Percentiles rank a stretch among this genome's conserved stretches.
These are phyloP conservation scores for Solenodon paradoxus DNA, from an alignment of 2,113 vertebrate species.

Conservation along the genomic window DNA sequence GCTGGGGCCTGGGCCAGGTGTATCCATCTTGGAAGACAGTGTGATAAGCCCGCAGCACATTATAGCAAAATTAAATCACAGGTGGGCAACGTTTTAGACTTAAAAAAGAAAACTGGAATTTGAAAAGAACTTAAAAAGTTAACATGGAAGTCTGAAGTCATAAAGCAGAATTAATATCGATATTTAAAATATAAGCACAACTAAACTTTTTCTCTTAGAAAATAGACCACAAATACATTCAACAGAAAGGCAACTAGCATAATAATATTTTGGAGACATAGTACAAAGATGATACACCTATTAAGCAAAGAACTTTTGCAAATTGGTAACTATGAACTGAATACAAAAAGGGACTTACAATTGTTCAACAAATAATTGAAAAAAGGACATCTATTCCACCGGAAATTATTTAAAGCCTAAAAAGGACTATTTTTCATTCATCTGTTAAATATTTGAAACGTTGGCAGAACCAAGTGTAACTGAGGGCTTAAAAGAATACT, in stretches of 20 bases:
- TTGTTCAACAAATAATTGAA: neutral
- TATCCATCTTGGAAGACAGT: too few species aligned
- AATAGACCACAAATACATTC: neutral
- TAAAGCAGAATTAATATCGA: neutral
- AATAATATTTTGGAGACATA: neutral
- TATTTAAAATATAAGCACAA: neutral
- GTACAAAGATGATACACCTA: neutral
- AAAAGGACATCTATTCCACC: neutral
- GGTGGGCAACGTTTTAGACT: neutral
- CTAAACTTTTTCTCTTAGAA: neutral
- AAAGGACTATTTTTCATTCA: neutral
- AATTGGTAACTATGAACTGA: neutral
- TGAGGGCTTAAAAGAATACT: neutral
- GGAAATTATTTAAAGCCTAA: neutral
- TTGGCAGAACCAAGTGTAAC: neutral
- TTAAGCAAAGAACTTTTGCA: neutral
- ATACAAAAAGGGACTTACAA: neutral
- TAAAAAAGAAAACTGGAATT: neutral
- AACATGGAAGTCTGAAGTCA: neutral
- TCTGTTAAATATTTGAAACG: neutral
- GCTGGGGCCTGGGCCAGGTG: neutral
- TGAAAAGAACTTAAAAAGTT: neutral
- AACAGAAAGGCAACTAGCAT: neutral
- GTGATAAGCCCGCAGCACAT: neutral
- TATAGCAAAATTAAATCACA: neutral